Evolutionary conservation across 2,888 invertebrate genomes (phyloP).

Genomic region (Zeuzera pyrina): DNA sequence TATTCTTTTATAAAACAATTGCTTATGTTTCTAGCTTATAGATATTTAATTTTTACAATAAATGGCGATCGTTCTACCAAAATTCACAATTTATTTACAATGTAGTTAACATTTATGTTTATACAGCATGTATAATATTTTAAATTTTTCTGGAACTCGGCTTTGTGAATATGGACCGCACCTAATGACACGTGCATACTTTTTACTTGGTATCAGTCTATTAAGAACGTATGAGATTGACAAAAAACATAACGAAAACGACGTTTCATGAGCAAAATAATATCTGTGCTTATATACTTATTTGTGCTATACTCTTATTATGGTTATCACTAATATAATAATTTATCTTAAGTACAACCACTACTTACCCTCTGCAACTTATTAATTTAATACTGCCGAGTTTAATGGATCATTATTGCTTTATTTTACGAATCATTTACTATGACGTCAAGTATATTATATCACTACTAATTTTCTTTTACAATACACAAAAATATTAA

Average conservation of each 20-base stretch:
- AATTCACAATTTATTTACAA: slow-evolving; percentile 35
- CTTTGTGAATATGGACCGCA: too few relatives aligned
- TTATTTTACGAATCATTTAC: slow-evolving; percentile 27
- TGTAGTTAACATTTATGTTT: slow-evolving; percentile 12
- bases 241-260: too few relatives aligned
- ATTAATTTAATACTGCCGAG: slow-evolving; percentile 48
- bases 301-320: too few relatives aligned
- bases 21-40: slow-evolving; percentile 49
- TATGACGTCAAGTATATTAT: slow-evolving; percentile 24
- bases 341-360: slow-evolving; percentile 26
- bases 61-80: slow-evolving; percentile 52
- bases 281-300: too few relatives aligned
- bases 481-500: slow-evolving; percentile 59
- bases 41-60: slow-evolving; percentile 46
- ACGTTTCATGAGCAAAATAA: too few relatives aligned
- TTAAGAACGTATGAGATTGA: too few relatives aligned
- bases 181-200: too few relatives aligned
- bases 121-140: not conserved
- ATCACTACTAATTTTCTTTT: slow-evolving; percentile 21
- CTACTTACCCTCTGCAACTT: slow-evolving; percentile 28
- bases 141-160: not conserved
- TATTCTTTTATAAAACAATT: slow-evolving; percentile 68
- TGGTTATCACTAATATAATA: slow-evolving; percentile 23
- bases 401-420: slow-evolving; percentile 59
- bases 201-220: too few relatives aligned